These are phyloP conservation scores for Cylas formicarius DNA, from an alignment of 1,140 invertebrate genomes.

Conservation along the genomic window DNA sequence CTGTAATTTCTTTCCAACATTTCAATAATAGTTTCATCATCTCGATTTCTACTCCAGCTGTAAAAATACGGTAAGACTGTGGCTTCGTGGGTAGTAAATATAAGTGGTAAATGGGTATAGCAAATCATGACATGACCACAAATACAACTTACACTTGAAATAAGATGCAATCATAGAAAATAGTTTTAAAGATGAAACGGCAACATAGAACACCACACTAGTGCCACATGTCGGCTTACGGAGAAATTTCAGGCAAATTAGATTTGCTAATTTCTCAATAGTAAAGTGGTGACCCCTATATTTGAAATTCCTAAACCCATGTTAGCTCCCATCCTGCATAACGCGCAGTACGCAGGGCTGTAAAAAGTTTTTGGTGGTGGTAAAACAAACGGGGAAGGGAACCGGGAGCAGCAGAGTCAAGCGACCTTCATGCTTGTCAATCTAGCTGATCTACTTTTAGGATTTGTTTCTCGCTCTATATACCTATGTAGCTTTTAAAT, in stretches of 20 bases:
- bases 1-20: slow-evolving; percentile 14
- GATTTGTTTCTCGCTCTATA: slow-evolving; percentile 24
- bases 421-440: slow-evolving; percentile 44
- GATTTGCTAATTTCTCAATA: slow-evolving; percentile 13
- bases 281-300: too few relatives aligned
- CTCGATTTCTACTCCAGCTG: neutral
- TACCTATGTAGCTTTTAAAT: slow-evolving; percentile 34
- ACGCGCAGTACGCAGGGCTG: neutral
- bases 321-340: slow-evolving; percentile 1
- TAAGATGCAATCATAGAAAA: slow-evolving; percentile 45
- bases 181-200: too few relatives aligned
- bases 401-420: too few relatives aligned
- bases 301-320: slow-evolving; percentile 8
- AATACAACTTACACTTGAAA: slow-evolving; percentile 48
- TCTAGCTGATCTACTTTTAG: slow-evolving; percentile 33
- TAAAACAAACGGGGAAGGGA: slow-evolving; percentile 7
- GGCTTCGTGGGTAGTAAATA: neutral
- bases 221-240: slow-evolving; percentile 46
- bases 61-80: slow-evolving; percentile 3
- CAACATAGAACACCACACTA: too few relatives aligned
- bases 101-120: slow-evolving; percentile 40
- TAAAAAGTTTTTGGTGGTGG: neutral
- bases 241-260: slow-evolving; percentile 38
- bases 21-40: slow-evolving; percentile 21
- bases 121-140: slow-evolving; percentile 46